Evolutionary conservation across 1,140 invertebrate species (phyloP).

Genomic region (Lethrus apterus): DNA sequence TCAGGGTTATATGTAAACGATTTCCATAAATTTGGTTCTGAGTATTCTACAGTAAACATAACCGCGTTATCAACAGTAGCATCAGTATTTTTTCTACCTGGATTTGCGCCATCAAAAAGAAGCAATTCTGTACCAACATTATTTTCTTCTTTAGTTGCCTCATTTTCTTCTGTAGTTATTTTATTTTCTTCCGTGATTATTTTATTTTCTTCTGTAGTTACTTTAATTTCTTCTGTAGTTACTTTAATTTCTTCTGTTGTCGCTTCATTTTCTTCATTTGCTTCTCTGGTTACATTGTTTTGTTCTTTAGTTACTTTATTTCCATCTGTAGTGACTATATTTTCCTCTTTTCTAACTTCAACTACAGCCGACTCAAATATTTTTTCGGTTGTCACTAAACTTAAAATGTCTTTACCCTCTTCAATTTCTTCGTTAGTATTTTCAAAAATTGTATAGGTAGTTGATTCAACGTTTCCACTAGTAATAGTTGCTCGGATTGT

Average conservation of each 20-base stretch:
- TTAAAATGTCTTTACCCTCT: too few species aligned
- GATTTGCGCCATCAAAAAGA: not conserved
- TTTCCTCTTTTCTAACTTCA: too few species aligned
- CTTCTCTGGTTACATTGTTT: too few species aligned
- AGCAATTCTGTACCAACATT: not conserved
- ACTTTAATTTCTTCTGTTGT: not conserved
- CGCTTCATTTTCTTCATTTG: too few species aligned
- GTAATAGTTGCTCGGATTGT: too few species aligned
- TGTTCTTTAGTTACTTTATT: too few species aligned
- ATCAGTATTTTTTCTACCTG: not conserved
- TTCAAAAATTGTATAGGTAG: too few species aligned
- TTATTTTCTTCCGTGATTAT: not conserved
- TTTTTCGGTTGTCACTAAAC: too few species aligned
- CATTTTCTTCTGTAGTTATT: not conserved
- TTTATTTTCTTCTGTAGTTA: not conserved
- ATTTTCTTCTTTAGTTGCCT: not conserved
- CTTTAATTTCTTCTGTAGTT: not conserved
- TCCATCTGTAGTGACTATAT: too few species aligned
- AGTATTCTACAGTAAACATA: not conserved
- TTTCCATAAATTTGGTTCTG: not conserved
- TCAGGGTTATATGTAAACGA: not conserved
- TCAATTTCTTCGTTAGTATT: too few species aligned
- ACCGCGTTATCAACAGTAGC: not conserved
- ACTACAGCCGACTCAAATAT: too few species aligned
- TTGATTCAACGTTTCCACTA: too few species aligned